Evolutionary conservation across 2,113 vertebrate species (phyloP).

Genomic region (Anser cygnoides): DNA sequence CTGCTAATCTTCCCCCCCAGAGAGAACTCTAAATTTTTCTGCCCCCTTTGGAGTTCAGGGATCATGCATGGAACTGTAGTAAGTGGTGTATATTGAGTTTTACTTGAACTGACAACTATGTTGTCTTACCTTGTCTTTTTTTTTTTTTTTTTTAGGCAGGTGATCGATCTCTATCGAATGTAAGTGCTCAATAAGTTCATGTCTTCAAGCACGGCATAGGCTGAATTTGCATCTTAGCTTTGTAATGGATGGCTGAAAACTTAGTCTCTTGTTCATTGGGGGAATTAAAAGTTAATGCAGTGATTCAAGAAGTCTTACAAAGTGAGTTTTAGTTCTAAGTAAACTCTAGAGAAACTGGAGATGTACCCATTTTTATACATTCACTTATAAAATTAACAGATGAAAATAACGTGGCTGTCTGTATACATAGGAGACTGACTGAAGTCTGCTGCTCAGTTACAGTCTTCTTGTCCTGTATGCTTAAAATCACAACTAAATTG

Average conservation of each 20-base stretch:
- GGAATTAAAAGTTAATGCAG: neutral
- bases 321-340: neutral
- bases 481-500: neutral
- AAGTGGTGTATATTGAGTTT: neutral
- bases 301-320: neutral
- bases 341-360: neutral
- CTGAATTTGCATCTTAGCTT: neutral
- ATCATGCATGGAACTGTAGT: neutral
- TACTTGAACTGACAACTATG: slow-evolving; percentile 1
- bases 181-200: slow-evolving; percentile 79
- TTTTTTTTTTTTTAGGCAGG: slow-evolving; percentile 83
- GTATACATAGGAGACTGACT: neutral
- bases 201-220: neutral
- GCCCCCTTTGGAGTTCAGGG: neutral
- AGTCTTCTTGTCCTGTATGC: neutral
- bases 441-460: neutral
- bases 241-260: neutral
- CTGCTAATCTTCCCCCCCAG: neutral
- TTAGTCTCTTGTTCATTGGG: neutral
- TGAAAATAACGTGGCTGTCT: neutral
- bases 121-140: neutral
- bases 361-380: neutral
- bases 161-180: slow-evolving; percentile 91
- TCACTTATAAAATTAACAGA: neutral
- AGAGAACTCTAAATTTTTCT: neutral